Conservation (phyloP, 2,797 vertebrate species). For the Halcyon chelicuti region DNA sequence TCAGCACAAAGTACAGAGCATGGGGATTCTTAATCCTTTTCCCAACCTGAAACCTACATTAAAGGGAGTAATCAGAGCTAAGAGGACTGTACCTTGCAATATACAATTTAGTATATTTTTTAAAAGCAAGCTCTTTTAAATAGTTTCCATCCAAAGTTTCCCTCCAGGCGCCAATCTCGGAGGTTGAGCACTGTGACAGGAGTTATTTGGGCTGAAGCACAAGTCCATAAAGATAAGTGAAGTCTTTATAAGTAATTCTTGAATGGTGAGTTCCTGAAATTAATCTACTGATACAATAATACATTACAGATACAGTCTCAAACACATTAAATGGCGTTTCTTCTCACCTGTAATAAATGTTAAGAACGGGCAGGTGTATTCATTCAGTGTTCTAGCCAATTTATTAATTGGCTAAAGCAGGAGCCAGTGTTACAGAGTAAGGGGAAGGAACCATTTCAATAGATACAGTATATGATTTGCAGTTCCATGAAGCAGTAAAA, state of each 20-base stretch:
- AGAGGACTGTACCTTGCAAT: not conserved
- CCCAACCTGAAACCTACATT: not conserved
- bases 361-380: not conserved
- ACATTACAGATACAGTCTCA: not conserved
- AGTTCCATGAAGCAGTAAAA: not conserved
- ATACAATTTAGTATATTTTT: not conserved
- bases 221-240: not conserved
- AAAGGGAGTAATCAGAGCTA: not conserved
- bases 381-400: not conserved
- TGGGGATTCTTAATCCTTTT: not conserved
- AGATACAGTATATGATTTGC: not conserved
- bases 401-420: not conserved
- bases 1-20: not conserved
- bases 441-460: not conserved
- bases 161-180: not conserved
- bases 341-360: constrained; percentile 2
- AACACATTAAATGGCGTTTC: not conserved
- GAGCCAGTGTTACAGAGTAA: not conserved
- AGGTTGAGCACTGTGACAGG: not conserved
- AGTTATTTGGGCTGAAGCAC: not conserved
- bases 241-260: constrained; percentile 9
- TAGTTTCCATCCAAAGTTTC: not conserved
- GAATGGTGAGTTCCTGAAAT: not conserved
- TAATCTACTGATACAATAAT: not conserved
- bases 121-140: not conserved